phyloP scores from a whole-genome alignment of 2,888 invertebrate species.

The Apamea monoglypha region DNA sequence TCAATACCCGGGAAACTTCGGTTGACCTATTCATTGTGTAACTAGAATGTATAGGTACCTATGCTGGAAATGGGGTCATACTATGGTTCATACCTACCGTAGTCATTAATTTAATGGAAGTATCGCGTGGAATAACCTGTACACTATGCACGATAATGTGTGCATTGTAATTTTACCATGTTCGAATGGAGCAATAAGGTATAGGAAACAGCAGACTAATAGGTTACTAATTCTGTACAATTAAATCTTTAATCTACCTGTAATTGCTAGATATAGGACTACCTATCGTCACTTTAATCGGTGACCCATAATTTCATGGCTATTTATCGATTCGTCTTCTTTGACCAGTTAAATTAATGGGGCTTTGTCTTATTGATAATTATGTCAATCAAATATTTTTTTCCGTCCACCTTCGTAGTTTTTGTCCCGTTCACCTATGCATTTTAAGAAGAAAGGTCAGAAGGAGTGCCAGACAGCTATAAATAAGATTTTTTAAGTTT shows the following conservation, averaged over 20 bases:
- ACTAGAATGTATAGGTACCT: slow-evolving; percentile 15
- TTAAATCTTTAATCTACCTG: slow-evolving; percentile 8
- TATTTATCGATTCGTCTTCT: slow-evolving; percentile 8
- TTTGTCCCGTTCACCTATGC: background rate
- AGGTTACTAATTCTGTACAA: background rate
- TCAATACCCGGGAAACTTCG: slow-evolving; percentile 15
- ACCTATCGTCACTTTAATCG: background rate
- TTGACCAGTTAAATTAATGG: background rate
- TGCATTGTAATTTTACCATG: slow-evolving; percentile 13
- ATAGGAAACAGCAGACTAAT: background rate
- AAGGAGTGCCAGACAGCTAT: background rate
- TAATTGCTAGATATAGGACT: slow-evolving; percentile 8
- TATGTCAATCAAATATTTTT: background rate
- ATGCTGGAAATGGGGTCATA: slow-evolving; percentile 18
- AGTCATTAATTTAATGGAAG: slow-evolving; percentile 42
- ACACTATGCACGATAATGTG: slow-evolving; percentile 11
- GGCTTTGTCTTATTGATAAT: background rate
- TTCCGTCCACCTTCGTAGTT: background rate
- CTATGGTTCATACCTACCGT: background rate
- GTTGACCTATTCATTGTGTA: slow-evolving; percentile 7
- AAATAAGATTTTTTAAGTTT: background rate
- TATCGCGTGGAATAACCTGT: slow-evolving; percentile 30
- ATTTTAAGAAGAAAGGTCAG: background rate
- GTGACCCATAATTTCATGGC: slow-evolving; percentile 8
- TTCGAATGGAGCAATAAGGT: slow-evolving; percentile 1